Evolutionary conservation across 2,113 vertebrate species (phyloP).

Genomic region (Dermatemys mawii): DNA sequence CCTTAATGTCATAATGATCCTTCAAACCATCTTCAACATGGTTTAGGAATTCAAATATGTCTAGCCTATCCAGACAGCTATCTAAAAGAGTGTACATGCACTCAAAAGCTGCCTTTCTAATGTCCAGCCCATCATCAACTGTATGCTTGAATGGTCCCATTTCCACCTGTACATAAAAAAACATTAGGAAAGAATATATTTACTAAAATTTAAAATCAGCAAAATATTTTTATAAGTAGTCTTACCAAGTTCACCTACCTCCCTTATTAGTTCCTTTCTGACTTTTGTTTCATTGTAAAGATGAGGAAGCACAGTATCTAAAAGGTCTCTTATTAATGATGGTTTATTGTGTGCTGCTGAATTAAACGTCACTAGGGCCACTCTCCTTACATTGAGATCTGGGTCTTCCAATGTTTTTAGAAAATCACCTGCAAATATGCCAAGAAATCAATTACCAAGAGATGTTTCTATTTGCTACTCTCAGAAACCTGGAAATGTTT

Average conservation of each 20-base stretch:
- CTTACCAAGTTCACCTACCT: slow-evolving; percentile 79
- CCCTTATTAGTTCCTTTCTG: slow-evolving; percentile 96
- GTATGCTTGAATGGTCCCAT: slow-evolving; percentile 99
- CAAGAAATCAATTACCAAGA: not conserved
- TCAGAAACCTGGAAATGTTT: not conserved
- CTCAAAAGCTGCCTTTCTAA: slow-evolving; percentile 98
- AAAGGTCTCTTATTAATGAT: slow-evolving; percentile 95
- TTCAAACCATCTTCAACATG: slow-evolving; percentile 98
- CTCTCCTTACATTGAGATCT: slow-evolving; percentile 96
- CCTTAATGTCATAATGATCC: slow-evolving; percentile 99
- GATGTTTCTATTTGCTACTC: not conserved
- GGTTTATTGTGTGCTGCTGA: slow-evolving; percentile 98
- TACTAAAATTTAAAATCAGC: not conserved
- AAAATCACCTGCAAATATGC: slow-evolving; percentile 88
- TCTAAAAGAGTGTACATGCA: slow-evolving; percentile 99
- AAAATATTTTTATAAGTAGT: not conserved
- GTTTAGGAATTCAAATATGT: slow-evolving; percentile 99
- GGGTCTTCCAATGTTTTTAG: slow-evolving; percentile 98
- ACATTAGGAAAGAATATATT: not conserved
- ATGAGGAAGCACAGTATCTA: slow-evolving; percentile 96
- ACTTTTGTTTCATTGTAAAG: slow-evolving; percentile 99
- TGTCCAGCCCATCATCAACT: slow-evolving; percentile 95
- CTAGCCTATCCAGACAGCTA: slow-evolving; percentile 96
- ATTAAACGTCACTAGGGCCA: slow-evolving; percentile 97
- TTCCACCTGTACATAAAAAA: slow-evolving; percentile 86